phyloP scores from a whole-genome alignment of 53 echinoderm and acorn worm species.

The Temnopleurus reevesii region DNA sequence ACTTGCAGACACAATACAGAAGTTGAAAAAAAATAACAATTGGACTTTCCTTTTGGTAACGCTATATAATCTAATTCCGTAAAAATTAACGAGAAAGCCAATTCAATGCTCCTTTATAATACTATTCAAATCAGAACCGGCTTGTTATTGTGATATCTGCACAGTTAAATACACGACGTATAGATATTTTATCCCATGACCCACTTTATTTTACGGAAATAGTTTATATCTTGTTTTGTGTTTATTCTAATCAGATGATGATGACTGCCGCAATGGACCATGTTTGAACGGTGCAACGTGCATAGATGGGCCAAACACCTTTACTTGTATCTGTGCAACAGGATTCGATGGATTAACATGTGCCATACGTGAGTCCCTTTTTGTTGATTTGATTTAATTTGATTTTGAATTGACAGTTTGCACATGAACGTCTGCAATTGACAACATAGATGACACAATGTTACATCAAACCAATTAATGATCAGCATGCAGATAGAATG shows the following conservation, averaged over 20 bases:
- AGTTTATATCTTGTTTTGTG: background rate
- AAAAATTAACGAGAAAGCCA: too few relatives aligned
- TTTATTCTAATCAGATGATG: background rate
- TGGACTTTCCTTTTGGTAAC: background rate
- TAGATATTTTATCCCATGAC: background rate
- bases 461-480: too few relatives aligned
- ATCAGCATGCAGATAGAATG: too few relatives aligned
- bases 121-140: too few relatives aligned
- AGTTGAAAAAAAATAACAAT: background rate
- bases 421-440: too few relatives aligned
- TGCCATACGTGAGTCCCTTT: background rate
- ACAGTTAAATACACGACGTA: too few relatives aligned
- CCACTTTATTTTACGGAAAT: background rate
- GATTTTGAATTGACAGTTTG: too few relatives aligned
- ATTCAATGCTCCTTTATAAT: too few relatives aligned
- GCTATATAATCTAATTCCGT: background rate
- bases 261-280: conserved; percentile 16
- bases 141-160: too few relatives aligned
- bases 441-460: too few relatives aligned
- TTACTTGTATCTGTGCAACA: conserved; percentile 13
- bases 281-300: background rate
- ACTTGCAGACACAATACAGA: too few relatives aligned
- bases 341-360: background rate
- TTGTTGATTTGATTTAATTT: too few relatives aligned
- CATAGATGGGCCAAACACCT: background rate